These are phyloP conservation scores for Squalus acanthias DNA, from an alignment of 2,797 vertebrate genomes.

Conservation along the genomic window DNA sequence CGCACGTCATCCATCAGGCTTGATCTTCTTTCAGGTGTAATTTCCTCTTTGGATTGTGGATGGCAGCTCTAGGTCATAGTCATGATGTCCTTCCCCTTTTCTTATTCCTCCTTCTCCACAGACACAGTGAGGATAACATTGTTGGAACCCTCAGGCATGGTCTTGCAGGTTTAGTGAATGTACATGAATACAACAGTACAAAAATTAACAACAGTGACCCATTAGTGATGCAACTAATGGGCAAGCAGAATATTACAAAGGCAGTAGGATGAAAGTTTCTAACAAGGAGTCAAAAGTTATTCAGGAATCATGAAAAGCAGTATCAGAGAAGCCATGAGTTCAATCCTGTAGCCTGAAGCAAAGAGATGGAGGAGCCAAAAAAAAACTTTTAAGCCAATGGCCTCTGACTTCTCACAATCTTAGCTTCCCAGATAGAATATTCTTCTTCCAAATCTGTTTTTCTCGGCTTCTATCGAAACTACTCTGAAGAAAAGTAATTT, in stretches of 20 bases:
- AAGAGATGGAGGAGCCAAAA: not conserved
- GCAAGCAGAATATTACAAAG: not conserved
- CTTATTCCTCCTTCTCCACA: not conserved
- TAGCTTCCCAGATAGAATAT: not conserved
- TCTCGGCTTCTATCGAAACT: not conserved
- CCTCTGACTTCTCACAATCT: not conserved
- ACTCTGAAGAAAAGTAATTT: too few species aligned
- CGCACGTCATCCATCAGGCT: not conserved
- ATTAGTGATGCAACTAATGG: not conserved
- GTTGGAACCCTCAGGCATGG: not conserved
- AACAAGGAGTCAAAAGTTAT: not conserved
- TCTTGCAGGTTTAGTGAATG: not conserved
- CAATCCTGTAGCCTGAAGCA: not conserved
- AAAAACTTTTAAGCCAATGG: not conserved
- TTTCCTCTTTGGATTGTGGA: not conserved
- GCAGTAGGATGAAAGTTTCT: too few species aligned
- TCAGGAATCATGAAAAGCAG: not conserved
- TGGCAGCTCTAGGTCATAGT: not conserved
- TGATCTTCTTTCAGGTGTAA: not conserved
- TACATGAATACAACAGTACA: not conserved
- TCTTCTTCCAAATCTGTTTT: not conserved
- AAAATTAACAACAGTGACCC: not conserved
- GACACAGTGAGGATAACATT: not conserved
- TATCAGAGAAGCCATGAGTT: not conserved
- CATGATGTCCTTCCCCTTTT: not conserved